phyloP scores from a whole-genome alignment of 2,113 vertebrate species.

The Sander vitreus region DNA sequence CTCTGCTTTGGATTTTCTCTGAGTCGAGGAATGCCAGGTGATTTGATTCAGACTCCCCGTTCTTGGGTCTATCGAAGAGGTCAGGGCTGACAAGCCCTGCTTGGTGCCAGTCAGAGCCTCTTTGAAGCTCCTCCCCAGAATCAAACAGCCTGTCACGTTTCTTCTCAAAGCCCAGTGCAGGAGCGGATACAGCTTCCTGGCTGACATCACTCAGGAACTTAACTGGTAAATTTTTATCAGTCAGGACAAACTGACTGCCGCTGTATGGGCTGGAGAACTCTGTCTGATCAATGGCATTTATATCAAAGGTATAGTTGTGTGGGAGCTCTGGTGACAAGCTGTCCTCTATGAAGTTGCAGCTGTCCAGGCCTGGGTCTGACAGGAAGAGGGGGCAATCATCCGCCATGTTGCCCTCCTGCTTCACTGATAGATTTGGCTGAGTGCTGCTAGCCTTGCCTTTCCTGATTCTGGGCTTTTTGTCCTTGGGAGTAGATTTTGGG shows the following conservation, averaged over 20 bases:
- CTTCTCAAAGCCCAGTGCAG: constrained; percentile 66
- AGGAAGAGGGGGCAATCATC: constrained; percentile 88
- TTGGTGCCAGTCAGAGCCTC: constrained; percentile 80
- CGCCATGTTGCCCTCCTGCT: constrained; percentile 81
- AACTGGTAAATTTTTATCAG: constrained; percentile 94
- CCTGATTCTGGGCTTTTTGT: constrained; percentile 83
- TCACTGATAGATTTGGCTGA: constrained; percentile 78
- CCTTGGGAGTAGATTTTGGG: constrained; percentile 85
- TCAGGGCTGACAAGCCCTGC: constrained; percentile 86
- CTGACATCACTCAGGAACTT: constrained; percentile 95
- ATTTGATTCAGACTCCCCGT: constrained; percentile 78
- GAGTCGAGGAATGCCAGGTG: constrained; percentile 82
- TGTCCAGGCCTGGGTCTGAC: constrained; percentile 93
- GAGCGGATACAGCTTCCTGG: constrained; percentile 89
- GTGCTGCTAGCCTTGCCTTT: constrained; percentile 82
- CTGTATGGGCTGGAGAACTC: constrained; percentile 95
- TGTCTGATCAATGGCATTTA: constrained; percentile 92
- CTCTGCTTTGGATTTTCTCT: constrained; percentile 84
- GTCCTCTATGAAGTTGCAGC: constrained; percentile 95
- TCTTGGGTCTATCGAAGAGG: constrained; percentile 89
- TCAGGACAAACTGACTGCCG: constrained; percentile 94
- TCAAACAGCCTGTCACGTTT: constrained; percentile 47
- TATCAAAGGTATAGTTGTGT: constrained; percentile 96
- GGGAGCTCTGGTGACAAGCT: constrained; percentile 93
- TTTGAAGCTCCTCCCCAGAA: constrained; percentile 81